Evolutionary conservation across 37 sponge, comb jelly and placozoan genomes (phyloP), one percentile per base, ranked within the genome.

Genomic region (Theonella swinhoei): DNA sequence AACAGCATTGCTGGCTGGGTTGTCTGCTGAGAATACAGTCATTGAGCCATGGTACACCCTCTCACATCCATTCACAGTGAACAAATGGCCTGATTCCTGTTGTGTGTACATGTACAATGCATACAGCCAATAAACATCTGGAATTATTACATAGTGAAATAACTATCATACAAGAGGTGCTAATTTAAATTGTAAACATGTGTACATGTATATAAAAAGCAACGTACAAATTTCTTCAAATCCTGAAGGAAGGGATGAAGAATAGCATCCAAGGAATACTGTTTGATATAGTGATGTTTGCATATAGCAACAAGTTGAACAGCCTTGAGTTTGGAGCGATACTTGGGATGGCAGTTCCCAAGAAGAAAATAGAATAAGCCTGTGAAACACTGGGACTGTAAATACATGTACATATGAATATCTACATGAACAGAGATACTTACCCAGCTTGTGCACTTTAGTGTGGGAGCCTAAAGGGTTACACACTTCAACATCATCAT

Each of bases 201-300:
- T n/a, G n/a, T n/a, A n/a, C n/a, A n/a, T n/a, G n/a, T n/a, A n/a
- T n/a, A n/a, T n/a, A n/a, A n/a, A 9, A 22, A n/a, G n/a, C 32
- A 11, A 30, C 70, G 23, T 75, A 58, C 85, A 25, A 84, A 77
- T 58, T 84, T 68, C 61, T 77, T 70, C 2, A 78, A 0, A 8
- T 85, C 79, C 23, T 85, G 30, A 9, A 85, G 35, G 20, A 85
- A 39, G 41, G 86, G 86, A 25, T 85, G 4, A 4, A 85, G 78
- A 14, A 85, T 42, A 28, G 33, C 25, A 70, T 85, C 62, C 39
- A 77, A 38, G n/a, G 73, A 72, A 70, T 77, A 85, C 62, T 69
- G 68, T 23, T 8, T 22, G 0, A 77, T 25, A 33, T 28, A 37
- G 8, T 2, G 31, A 3, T 38, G 26, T 7, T 63, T 72, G 26